Evolutionary conservation across 2,113 vertebrate species (phyloP).

Genomic region (Ornithorhynchus anatinus): DNA sequence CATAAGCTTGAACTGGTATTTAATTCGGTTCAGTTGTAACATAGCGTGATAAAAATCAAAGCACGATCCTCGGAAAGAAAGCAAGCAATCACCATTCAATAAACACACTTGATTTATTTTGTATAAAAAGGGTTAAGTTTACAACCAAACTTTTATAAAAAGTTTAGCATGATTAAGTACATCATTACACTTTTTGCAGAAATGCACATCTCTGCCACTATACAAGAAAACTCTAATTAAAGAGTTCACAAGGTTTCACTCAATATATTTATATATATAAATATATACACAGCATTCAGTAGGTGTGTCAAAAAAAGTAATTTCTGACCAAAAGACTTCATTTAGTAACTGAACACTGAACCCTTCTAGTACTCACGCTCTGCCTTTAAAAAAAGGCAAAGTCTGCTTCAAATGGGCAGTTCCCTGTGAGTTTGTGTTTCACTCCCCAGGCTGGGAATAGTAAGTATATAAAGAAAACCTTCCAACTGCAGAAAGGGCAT

Average conservation of each 20-base stretch:
- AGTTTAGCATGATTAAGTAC: conserved; percentile 99
- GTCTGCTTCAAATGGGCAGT: conserved; percentile 79
- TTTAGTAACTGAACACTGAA: conserved; percentile 88
- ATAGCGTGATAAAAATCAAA: conserved; percentile 55
- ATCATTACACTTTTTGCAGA: conserved; percentile 97
- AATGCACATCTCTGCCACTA: conserved; percentile 92
- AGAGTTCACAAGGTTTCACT: conserved; percentile 92
- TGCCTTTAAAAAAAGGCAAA: conserved; percentile 94
- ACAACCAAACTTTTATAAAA: conserved; percentile 99
- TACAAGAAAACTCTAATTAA: conserved; percentile 92
- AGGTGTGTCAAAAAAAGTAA: conserved; percentile 83
- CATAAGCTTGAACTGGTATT: conserved; percentile 61
- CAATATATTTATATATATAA: conserved; percentile 77
- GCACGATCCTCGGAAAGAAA: conserved; percentile 72
- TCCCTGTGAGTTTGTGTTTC: conserved; percentile 77
- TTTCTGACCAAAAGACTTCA: conserved; percentile 85
- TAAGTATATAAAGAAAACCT: conserved; percentile 88
- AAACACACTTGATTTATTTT: conserved; percentile 98
- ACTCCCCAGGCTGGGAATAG: conserved; percentile 87
- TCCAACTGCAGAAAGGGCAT: conserved; percentile 93
- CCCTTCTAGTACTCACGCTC: conserved; percentile 90
- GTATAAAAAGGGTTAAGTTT: conserved; percentile 97
- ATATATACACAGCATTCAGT: conserved; percentile 91
- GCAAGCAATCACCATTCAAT: conserved; percentile 76
- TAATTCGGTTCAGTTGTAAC: conserved; percentile 38